Base-by-base conservation (phyloP, 2,113 vertebrate genomes). In the Hyperoodon ampullatus region DNA sequence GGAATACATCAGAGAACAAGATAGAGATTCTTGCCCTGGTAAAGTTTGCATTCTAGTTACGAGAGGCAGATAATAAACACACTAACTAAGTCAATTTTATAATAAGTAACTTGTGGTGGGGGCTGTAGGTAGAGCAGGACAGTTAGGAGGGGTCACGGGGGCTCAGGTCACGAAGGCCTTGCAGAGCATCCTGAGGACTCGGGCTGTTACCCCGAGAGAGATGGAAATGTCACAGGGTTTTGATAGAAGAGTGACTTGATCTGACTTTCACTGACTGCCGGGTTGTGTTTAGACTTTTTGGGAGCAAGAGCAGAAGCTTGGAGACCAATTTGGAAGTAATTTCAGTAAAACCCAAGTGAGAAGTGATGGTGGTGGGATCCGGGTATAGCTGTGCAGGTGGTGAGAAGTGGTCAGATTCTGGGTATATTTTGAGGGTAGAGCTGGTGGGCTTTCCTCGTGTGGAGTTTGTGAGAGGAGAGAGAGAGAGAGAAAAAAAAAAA, bases 11-110 rank as follows among this genome's bases (percentile, higher is more conserved):
- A 35, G 71, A 93, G 50, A 78, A 92, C 35, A 81, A 85, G 68
- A 53, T 18, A 88, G 47, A 70, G 65, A 77, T 93, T 88, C 39
- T 35, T 74, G 55, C 33, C 65, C 33, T 74, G 18, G 15, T 55
- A 60, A 87, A 71, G 12, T 33, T 93, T 77, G 14, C 8, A 4
- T 87, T 83, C 88, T 90, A 28, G 24, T 85, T 83, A 72, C 21
- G 35, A 21, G 94, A 85, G n/a, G 71, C 4, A 13, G 35, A 9
- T 68, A 35, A 30, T 80, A 35, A 88, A 21, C 33, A 47, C 24
- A 24, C 30, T 26, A 42, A 74, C 13, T 78, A 60, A 86, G 68
- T 78, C 24, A 10, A 6, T 88, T 42, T 87, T 80, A 19, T 18
- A 28, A 74, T 50, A 55, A 65, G 50, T 84, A 33, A 88, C 21